Evolutionary conservation across 2,888 invertebrate species (phyloP).

Genomic region (Deilephila elpenor): DNA sequence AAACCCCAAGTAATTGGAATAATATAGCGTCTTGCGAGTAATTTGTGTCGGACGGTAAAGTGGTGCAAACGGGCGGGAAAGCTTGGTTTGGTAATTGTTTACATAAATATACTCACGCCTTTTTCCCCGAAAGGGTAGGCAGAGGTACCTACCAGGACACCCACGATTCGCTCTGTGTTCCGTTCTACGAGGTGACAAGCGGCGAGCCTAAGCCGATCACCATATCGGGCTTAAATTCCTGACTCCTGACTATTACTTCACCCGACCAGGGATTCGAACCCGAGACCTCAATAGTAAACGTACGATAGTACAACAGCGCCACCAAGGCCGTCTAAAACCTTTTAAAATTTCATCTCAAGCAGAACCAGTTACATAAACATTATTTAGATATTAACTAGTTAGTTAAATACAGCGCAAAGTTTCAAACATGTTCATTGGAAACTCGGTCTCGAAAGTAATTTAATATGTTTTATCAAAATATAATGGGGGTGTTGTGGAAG

Average conservation of each 20-base stretch:
- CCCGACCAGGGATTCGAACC: too few relatives aligned
- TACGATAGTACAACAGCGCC: too few relatives aligned
- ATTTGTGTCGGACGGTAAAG: not conserved
- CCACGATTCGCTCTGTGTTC: not conserved
- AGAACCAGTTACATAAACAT: too few relatives aligned
- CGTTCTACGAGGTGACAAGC: too few relatives aligned
- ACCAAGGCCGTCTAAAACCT: too few relatives aligned
- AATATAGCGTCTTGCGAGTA: constrained; percentile 11
- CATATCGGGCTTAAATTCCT: too few relatives aligned
- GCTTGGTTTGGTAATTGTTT: not conserved
- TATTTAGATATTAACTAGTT: not conserved
- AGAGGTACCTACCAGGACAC: not conserved
- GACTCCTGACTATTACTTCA: too few relatives aligned
- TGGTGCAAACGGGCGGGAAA: not conserved
- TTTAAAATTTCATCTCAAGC: too few relatives aligned
- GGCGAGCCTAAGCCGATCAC: too few relatives aligned
- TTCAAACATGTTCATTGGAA: not conserved
- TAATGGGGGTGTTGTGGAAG: not conserved
- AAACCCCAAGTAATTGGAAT: constrained; percentile 15
- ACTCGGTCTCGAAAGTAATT: not conserved
- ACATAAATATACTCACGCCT: too few relatives aligned
- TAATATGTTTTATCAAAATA: constrained; percentile 6
- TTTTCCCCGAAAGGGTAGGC: too few relatives aligned
- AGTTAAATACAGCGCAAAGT: not conserved
- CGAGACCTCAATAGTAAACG: too few relatives aligned